Base-by-base conservation (phyloP, 2,113 vertebrate species). In the Nannobrachium achirus region DNA sequence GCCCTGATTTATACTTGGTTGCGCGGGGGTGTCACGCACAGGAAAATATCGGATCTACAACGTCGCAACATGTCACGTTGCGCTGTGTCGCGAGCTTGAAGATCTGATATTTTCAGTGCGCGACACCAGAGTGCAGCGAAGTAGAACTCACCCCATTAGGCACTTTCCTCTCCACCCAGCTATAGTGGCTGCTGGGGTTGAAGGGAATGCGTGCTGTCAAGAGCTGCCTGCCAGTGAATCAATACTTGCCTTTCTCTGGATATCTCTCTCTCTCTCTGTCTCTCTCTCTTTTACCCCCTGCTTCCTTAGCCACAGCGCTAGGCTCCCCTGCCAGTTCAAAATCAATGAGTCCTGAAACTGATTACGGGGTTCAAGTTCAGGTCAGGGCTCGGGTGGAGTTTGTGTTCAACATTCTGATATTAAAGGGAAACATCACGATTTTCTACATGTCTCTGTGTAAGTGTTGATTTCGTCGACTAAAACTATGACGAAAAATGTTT, bases 311-410 rank as follows among this genome's bases (percentile, higher is more conserved):
- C 63, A 66, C 80, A 44, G 40, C 74, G 53, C 19, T 59, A 67
- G 67, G 66, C 56, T 60, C 73, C 68, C 59, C 78, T 68, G 71
- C 60, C 14, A 9, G 25, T 38, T 16, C 44, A 52, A 61, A 84
- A 87, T 86, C 85, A 79, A 87, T 87, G 77, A 73, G 44, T 73
- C 68, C 81, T 42, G 46, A 55, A 45, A 40, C 11, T 85, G 79
- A 86, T 86, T 67, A 74, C 66, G 65, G 72, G 81, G 83, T 86
- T 88, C 85, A 85, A 74, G 72, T 69, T 56, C 71, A 50, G 89
- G 86, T 81, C 81, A 40, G 66, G 82, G 13, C 10, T 81, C 80
- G 61, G 64, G 73, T 58, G 64, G 71, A 56, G 61, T 49, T 49
- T 55, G 10, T 39, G 15, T 52, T 10, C 33, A 42, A 18, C 50